Evolutionary conservation across 2,888 invertebrate species (phyloP), one percentile per base, ranked within the genome.

Genomic region (Syrphus vitripennis): DNA sequence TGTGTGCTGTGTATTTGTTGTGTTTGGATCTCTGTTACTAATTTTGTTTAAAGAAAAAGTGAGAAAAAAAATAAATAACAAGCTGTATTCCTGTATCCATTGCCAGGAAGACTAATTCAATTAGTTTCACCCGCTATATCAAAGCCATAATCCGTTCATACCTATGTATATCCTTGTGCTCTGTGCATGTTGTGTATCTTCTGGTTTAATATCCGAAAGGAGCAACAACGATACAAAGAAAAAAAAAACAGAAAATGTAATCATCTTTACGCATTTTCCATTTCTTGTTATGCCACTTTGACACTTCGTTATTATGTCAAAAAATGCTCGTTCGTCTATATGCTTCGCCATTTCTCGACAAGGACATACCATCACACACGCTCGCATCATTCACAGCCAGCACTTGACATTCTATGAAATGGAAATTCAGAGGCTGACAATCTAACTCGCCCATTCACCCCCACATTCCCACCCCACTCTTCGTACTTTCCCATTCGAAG

Each of bases 231-330:
- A 7, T 12, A 53, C n/a, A 45, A 10, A 50, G 12, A 34, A 12
- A 9, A 34, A 34, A 29, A 12, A 2, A 24, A 4, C 26, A 53
- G 7, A 59, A 74, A 75, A 83, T 78, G 76, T 81, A 81, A 80
- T 76, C 84, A 76, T 84, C 71, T 59, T 67, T 42, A 80, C 76
- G 76, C 71, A 75, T 61, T 83, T 76, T 74, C 69, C 72, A 74
- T 69, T 83, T 34, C 74, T 69, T 76, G 84, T 76, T 67, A 71
- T 84, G 70, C 59, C 45, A 67, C 80, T 80, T 80, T 84, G 76
- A 76, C 84, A 84, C 84, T 80, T 84, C 76, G 75, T 84, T 80
- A 80, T 79, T 71, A 71, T 84, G 71, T 80, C 76, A 67, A 71
- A 76, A 45, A 72, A 59, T 19, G 21, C 21, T 59, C 83, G 65